Evolutionary conservation across 2,113 vertebrate species (phyloP).

Genomic region (Orientallactaga bullata): DNA sequence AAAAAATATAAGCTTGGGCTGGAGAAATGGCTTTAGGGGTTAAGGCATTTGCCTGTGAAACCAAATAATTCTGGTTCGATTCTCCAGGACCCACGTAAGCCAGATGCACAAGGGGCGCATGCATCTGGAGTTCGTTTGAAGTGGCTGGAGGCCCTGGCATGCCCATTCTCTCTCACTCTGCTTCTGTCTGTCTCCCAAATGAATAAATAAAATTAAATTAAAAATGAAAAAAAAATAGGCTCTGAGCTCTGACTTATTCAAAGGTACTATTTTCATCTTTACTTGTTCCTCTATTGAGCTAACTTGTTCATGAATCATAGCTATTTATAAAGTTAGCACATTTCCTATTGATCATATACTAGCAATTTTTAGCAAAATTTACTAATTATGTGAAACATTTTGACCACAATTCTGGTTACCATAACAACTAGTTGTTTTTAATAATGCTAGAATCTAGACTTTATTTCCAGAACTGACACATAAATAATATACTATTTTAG

Average conservation of each 20-base stretch:
- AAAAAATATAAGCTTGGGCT: too few species aligned
- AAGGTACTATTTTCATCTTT: not conserved
- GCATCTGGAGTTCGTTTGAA: too few species aligned
- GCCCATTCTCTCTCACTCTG: too few species aligned
- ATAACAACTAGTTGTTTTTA: conserved; percentile 52
- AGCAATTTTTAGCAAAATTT: conserved; percentile 62
- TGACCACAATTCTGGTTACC: conserved; percentile 35
- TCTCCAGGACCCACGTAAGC: too few species aligned
- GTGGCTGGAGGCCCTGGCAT: too few species aligned
- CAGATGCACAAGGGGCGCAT: too few species aligned
- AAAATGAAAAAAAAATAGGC: not conserved
- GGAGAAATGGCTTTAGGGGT: too few species aligned
- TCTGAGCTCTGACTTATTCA: not conserved
- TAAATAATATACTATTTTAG: not conserved
- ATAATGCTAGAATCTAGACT: conserved; percentile 41
- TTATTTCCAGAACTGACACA: conserved; percentile 26
- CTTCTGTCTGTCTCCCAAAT: too few species aligned
- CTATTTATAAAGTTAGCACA: conserved; percentile 42
- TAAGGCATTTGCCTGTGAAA: too few species aligned
- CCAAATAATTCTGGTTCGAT: too few species aligned
- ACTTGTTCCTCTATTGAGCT: conserved; percentile 38
- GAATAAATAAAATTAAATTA: too few species aligned
- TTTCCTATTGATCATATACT: conserved; percentile 58
- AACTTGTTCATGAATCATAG: conserved; percentile 21
- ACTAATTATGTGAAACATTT: conserved; percentile 12